Conservation (phyloP, 2,113 vertebrate genomes). For the Ascaphus truei region DNA sequence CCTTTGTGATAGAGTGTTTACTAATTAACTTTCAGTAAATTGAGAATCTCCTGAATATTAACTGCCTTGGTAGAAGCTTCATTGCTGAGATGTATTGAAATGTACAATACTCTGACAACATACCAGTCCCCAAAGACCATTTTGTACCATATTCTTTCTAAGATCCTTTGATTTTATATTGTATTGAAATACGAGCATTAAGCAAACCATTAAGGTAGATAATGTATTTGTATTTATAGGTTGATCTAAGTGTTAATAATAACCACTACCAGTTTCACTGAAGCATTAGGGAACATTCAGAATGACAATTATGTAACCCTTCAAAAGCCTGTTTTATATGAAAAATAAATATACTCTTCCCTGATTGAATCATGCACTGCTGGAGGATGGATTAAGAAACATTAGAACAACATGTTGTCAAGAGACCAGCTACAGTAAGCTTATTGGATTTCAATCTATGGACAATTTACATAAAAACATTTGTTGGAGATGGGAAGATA, state of each 20-base stretch:
- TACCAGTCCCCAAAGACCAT: not conserved
- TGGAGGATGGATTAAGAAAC: slow-evolving; percentile 16
- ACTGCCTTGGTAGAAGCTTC: not conserved
- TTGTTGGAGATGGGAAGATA: too few relatives aligned
- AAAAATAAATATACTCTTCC: too few relatives aligned
- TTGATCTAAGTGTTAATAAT: slow-evolving; percentile 8
- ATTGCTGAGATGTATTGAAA: not conserved
- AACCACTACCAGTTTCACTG: not conserved
- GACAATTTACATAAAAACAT: too few relatives aligned
- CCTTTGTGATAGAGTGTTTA: not conserved
- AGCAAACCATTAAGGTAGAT: too few relatives aligned
- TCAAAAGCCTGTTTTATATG: slow-evolving; percentile 7
- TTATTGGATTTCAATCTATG: too few relatives aligned
- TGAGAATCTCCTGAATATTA: not conserved
- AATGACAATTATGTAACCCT: slow-evolving; percentile 9
- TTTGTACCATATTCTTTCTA: too few relatives aligned
- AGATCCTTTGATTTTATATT: too few relatives aligned
- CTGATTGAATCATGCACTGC: slow-evolving; percentile 19
- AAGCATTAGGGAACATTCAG: not conserved
- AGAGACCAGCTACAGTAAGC: slow-evolving; percentile 16
- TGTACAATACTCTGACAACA: too few relatives aligned
- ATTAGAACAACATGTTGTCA: slow-evolving; percentile 6
- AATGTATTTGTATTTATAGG: not conserved
- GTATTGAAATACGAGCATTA: too few relatives aligned
- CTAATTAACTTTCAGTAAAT: not conserved